Conservation (phyloP, 2,113 vertebrate genomes). For the Triplophysa rosa region DNA sequence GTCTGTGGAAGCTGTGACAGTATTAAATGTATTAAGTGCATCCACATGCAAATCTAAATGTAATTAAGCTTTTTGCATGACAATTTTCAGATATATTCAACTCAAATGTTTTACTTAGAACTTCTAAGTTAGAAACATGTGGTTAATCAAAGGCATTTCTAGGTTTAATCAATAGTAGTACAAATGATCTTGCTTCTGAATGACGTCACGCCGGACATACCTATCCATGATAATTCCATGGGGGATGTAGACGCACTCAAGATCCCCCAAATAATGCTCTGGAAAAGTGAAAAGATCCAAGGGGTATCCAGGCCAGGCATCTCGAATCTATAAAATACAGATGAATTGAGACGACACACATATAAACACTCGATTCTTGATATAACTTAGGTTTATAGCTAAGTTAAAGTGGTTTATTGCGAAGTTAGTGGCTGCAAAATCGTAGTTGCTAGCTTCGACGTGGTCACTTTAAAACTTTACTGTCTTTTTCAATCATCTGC, state of each 20-base stretch:
- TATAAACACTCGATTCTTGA: background rate
- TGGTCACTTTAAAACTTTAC: background rate
- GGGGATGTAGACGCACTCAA: constrained; percentile 86
- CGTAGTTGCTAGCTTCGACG: background rate
- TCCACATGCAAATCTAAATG: no score
- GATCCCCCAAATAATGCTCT: constrained; percentile 83
- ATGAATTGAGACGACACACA: background rate
- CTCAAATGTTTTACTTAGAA: no score
- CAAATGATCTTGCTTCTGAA: no score
- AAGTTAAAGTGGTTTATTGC: background rate
- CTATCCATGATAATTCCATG: constrained; percentile 91
- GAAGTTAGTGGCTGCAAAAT: no score
- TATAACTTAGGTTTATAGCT: background rate
- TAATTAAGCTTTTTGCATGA: no score
- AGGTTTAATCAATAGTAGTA: no score
- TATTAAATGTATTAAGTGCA: no score
- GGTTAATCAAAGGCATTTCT: no score
- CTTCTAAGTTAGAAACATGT: no score
- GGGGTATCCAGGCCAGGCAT: constrained; percentile 86
- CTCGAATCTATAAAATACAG: constrained; percentile 75
- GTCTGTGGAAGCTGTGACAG: background rate
- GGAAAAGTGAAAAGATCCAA: constrained; percentile 88
- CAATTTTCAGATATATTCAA: no score
- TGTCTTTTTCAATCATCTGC: background rate
- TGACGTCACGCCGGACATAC: constrained; percentile 61